A percentile compares a stretch with the other conserved stretches of the same genome.
Evolutionary conservation across 2,113 vertebrate species (phyloP).

Genomic region (Raja brachyura): DNA sequence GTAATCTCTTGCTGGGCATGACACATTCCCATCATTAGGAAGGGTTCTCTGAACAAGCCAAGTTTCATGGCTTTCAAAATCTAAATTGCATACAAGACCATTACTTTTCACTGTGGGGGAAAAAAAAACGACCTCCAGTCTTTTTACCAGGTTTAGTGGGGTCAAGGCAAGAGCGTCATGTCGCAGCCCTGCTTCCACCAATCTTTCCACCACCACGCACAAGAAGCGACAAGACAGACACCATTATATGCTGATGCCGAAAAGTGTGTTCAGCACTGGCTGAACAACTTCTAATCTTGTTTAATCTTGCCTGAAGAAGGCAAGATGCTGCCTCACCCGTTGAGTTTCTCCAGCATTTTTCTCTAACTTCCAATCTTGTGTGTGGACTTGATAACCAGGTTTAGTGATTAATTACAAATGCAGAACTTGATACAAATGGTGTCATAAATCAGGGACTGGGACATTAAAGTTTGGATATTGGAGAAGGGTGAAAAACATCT

Average conservation of each 20-base stretch:
- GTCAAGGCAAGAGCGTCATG: too few species aligned
- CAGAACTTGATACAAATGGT: background rate
- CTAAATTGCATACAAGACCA: background rate
- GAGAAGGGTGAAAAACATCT: background rate
- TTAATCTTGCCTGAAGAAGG: too few species aligned
- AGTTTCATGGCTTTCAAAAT: background rate
- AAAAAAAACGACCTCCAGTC: background rate
- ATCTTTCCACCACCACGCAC: too few species aligned
- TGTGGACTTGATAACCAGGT: too few species aligned
- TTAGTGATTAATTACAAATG: background rate
- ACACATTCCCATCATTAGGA: background rate
- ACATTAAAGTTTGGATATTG: background rate
- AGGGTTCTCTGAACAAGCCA: background rate
- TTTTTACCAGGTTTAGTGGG: background rate
- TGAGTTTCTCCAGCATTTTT: too few species aligned
- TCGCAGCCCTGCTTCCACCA: too few species aligned
- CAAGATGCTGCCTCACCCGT: too few species aligned
- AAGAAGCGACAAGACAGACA: too few species aligned
- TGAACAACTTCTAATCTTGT: too few species aligned
- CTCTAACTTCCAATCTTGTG: too few species aligned
- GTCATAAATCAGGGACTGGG: background rate
- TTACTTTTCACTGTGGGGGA: background rate
- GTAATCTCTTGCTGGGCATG: background rate
- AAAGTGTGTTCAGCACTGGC: too few species aligned
- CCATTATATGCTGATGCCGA: too few species aligned